Conservation (phyloP, 2,888 invertebrate species). For the Netelia melanura region DNA sequence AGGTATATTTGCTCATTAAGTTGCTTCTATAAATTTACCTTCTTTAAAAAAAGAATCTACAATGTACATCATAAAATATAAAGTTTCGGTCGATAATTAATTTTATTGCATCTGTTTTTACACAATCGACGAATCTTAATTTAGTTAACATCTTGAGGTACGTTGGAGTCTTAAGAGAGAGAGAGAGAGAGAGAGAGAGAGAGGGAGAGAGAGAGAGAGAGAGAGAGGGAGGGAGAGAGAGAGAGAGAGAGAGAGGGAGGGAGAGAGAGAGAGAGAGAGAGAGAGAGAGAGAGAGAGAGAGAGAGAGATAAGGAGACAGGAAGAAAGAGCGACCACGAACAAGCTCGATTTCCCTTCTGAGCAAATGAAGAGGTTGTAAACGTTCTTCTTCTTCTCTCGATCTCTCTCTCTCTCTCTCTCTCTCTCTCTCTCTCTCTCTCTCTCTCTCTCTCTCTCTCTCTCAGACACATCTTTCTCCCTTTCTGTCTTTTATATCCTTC, state of each 20-base stretch:
- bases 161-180: conserved; percentile 21
- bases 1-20: no score
- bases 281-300: no score
- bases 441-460: neutral
- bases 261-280: no score
- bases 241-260: no score
- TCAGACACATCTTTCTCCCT: conserved; percentile 1
- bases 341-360: conserved; percentile 74
- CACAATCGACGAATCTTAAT: conserved; percentile 40
- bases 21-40: no score
- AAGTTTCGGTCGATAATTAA: conserved; percentile 35
- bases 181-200: no score
- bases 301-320: neutral
- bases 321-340: neutral
- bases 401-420: neutral
- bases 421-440: conserved; percentile 2
- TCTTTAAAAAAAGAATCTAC: neutral
- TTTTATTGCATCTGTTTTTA: conserved; percentile 50
- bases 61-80: neutral
- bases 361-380: conserved; percentile 77
- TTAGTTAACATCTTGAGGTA: conserved; percentile 52
- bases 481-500: conserved; percentile 29
- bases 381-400: conserved; percentile 37
- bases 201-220: no score
- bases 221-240: no score